phyloP scores from a whole-genome alignment of 2,888 invertebrate genomes.

The Coelogynopora nodosa region DNA sequence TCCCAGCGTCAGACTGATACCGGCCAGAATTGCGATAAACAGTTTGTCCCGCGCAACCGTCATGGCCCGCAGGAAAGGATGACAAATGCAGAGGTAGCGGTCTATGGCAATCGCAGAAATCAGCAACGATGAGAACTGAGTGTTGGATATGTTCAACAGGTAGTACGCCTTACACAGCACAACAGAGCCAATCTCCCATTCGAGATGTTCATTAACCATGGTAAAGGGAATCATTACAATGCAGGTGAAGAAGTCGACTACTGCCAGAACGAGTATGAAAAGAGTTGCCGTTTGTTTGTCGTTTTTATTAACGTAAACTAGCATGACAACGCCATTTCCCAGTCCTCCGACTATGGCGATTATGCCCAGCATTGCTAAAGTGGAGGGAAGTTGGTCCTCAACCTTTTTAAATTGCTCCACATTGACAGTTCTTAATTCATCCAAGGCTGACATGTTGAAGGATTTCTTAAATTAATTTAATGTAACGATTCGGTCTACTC shows the following conservation, averaged over 20 bases:
- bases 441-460: too few relatives aligned
- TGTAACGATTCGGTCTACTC: too few relatives aligned
- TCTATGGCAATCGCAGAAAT: conserved; percentile 58
- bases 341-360: conserved; percentile 37
- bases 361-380: neutral
- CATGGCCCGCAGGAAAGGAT: conserved; percentile 56
- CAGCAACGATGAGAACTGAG: conserved; percentile 55
- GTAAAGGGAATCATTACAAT: conserved; percentile 45
- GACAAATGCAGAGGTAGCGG: conserved; percentile 55
- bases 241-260: conserved; percentile 45
- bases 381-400: neutral
- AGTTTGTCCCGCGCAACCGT: conserved; percentile 52
- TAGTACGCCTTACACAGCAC: conserved; percentile 50
- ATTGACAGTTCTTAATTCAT: neutral
- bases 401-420: neutral
- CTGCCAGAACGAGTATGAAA: conserved; percentile 42
- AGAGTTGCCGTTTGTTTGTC: conserved; percentile 45
- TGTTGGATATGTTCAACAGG: conserved; percentile 54
- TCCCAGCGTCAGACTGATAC: neutral
- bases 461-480: too few relatives aligned
- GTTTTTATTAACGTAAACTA: conserved; percentile 46
- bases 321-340: conserved; percentile 44
- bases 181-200: conserved; percentile 29
- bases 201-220: conserved; percentile 43
- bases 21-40: neutral